Evolutionary conservation across 2,113 vertebrate genomes (phyloP), one percentile per base, ranked within the genome.

Genomic region (Pogonocichla stellata): DNA sequence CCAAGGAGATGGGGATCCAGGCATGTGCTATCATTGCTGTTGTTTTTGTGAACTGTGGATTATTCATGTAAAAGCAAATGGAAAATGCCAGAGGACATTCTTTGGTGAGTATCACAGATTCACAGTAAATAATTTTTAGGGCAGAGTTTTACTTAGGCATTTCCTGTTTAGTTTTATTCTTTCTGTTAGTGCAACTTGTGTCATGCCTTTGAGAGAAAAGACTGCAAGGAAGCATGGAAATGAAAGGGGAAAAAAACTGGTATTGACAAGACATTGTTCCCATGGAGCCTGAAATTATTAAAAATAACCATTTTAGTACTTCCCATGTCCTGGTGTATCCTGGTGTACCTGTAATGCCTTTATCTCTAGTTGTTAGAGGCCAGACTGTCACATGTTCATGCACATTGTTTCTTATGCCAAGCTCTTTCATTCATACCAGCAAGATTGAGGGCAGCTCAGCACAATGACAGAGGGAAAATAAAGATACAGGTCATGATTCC

Each of bases 161-260:
- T 95, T 96, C 81, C 74, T 92, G 74, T 87, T 92, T 92, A 86
- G 50, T 28, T 93, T 96, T 50, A 42, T 19, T 85, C 38, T 72
- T 81, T 90, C 87, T 79, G 24, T 53, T 56, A n/a, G 7, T 91
- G 60, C 65, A 62, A 71, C 34, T 85, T 1, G 0, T 85, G 71
- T 73, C 38, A 57, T 71, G 86, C 38, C 50, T 73, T 90, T 80
- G 58, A 65, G 31, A 80, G 69, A 77, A 84, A 81, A 85, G 28
- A 25, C 36, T 83, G 19, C 25, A 71, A 82, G 51, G 20, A 73
- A 65, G 31, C 54, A 29, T 40, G 45, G 31, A 56, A 95, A 83
- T 56, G 7, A 70, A 56, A 81, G 22, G 34, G 31, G 10, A 20
- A 67, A 86, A 91, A 2, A 60, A 19, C 2, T 43, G 12, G 16